Evolutionary conservation across 2,113 vertebrate genomes (phyloP).

Genomic region (Triplophysa siluroides): DNA sequence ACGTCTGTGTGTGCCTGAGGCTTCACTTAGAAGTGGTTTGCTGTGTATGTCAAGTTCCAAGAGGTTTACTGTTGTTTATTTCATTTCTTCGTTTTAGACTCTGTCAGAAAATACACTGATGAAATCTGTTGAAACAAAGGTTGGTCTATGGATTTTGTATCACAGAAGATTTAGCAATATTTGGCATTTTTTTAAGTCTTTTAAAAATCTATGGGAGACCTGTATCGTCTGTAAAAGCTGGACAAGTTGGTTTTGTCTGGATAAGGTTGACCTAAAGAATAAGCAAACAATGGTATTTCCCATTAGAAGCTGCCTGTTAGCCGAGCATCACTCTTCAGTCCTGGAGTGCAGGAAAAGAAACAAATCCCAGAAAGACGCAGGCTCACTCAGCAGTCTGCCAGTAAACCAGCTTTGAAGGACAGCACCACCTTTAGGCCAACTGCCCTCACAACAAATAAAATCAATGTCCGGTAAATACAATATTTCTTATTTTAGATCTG

Average conservation of each 20-base stretch:
- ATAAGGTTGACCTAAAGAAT: neutral
- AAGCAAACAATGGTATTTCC: neutral
- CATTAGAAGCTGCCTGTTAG: constrained; percentile 62
- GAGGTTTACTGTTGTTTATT: neutral
- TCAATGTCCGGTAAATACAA: constrained; percentile 84
- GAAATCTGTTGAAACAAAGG: constrained; percentile 57
- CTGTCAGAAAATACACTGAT: constrained; percentile 60
- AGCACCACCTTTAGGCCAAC: constrained; percentile 71
- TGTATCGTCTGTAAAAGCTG: no score
- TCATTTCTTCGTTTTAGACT: constrained; percentile 55
- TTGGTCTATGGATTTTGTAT: neutral
- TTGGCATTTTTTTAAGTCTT: neutral
- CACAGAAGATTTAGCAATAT: neutral
- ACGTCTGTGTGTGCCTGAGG: neutral
- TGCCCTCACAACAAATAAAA: constrained; percentile 79
- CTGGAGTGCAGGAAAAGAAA: constrained; percentile 60
- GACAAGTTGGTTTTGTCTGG: neutral
- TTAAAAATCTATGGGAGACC: no score
- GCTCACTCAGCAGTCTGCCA: constrained; percentile 60
- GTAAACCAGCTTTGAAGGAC: constrained; percentile 58
- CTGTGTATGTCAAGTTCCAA: neutral
- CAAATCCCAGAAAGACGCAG: constrained; percentile 49
- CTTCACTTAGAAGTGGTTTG: neutral
- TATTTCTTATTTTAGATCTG: no score
- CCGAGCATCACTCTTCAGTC: constrained; percentile 74